Evolutionary conservation across 2,113 vertebrate genomes (phyloP), one percentile per base, ranked within the genome.

Genomic region (Marmota monax): DNA sequence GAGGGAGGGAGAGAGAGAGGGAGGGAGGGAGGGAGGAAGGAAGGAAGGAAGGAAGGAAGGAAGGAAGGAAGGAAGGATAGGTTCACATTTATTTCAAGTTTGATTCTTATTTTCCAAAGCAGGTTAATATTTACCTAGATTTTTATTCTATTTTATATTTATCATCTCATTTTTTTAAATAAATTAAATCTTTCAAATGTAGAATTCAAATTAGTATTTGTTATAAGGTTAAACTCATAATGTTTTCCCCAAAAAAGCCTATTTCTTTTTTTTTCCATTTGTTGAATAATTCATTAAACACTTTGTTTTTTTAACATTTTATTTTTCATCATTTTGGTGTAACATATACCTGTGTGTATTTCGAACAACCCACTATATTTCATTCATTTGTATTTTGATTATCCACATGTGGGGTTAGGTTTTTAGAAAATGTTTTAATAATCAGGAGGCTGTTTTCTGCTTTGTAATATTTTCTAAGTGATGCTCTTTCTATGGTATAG

Each of bases 171-270:
- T 78, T 77, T 90, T 77, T 1, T 76, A 96, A 76, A 67, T 84
- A 58, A 58, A 58, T 51, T 84, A 20, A 65, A 12, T 61, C 27
- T 86, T 73, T 83, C 48, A 67, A 58, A 76, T 37, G 14, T 94
- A 82, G 13, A 96, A 90, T 45, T 29, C 91, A 12, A 25, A 53
- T 92, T 87, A 94, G 90, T 86, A 29, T 95, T 90, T 86, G 27
- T 58, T 93, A 32, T 74, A 86, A 95, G 56, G 34, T 69, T 93
- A 58, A 58, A 58, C 56, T 58, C 20, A 7, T 22, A 58, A 23
- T 58, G 20, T 22, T 58, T 58, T 58, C 17, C 56, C 12, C 7
- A 10, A 65, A 90, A 18, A 80, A 11, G 88, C 18, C 18, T 32
- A 25, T 37, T 80, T 67, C 39, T 51, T 51, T 53, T 79, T 3